A percentile compares a stretch with the other conserved stretches of the same genome.
These are phyloP conservation scores for Drosophila pectinifera DNA, from an alignment of 1,140 invertebrate species.

Conservation along the genomic window DNA sequence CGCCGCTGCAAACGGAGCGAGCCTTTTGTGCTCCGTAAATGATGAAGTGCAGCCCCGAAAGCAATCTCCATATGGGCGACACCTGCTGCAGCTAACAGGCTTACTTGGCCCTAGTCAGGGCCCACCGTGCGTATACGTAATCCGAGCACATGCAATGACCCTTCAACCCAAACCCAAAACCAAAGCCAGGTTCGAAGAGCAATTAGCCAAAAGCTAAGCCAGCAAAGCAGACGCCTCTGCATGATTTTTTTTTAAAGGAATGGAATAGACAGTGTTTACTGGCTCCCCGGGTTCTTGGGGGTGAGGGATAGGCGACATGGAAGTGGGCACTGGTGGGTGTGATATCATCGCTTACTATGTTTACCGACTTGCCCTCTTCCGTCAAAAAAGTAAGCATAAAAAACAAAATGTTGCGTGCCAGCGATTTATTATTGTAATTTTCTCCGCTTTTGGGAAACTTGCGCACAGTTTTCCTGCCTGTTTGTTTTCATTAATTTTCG, in stretches of 20 bases:
- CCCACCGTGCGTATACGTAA: conserved; percentile 54
- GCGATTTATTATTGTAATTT: conserved; percentile 47
- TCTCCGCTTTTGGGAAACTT: conserved; percentile 41
- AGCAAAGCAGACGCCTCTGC: conserved; percentile 45
- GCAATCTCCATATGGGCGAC: conserved; percentile 12
- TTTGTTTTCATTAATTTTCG: conserved; percentile 37
- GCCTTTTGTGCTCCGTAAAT: conserved; percentile 49
- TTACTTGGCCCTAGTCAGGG: conserved; percentile 50
- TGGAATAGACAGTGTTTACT: conserved; percentile 45
- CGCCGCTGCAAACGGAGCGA: conserved; percentile 24
- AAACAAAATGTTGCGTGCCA: conserved; percentile 54
- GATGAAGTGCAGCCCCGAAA: conserved; percentile 51
- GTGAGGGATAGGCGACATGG: background rate
- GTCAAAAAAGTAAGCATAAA: conserved; percentile 7
- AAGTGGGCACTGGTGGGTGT: conserved; percentile 25
- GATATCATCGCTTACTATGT: conserved; percentile 68
- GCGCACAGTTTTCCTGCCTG: conserved; percentile 20
- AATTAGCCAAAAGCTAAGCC: conserved; percentile 66
- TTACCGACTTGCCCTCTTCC: conserved; percentile 46
- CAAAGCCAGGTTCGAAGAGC: conserved; percentile 26
- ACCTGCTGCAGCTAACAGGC: conserved; percentile 46
- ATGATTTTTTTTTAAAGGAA: conserved; percentile 55
- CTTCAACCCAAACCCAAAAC: conserved; percentile 45
- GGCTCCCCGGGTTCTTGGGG: conserved; percentile 1
- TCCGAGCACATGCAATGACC: conserved; percentile 59